Conservation (phyloP, 2,888 invertebrate species). For the Tethea ocularis region DNA sequence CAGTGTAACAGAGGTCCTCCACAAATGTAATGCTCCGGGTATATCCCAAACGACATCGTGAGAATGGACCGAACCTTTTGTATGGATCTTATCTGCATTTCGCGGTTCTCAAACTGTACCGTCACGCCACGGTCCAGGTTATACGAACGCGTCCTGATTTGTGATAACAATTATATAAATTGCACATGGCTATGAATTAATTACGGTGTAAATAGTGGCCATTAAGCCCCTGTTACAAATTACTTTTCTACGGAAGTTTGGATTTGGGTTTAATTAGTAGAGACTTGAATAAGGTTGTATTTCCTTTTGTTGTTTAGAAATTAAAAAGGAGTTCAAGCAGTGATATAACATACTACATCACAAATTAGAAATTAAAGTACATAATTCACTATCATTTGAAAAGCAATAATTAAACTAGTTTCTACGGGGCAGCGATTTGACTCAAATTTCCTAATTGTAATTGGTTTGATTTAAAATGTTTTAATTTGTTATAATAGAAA, state of each 20-base stretch:
- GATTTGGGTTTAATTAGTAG: not conserved
- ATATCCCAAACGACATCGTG: conserved; percentile 36
- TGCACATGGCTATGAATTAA: conserved; percentile 27
- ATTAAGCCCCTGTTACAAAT: conserved; percentile 22
- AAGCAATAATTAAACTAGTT: too few species aligned
- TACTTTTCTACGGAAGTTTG: conserved; percentile 23
- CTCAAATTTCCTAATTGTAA: too few species aligned
- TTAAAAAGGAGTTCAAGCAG: not conserved
- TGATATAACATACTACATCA: too few species aligned
- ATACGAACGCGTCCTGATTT: conserved; percentile 15
- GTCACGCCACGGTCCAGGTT: conserved; percentile 5
- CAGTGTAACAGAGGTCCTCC: not conserved
- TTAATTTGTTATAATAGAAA: too few species aligned
- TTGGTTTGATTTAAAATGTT: too few species aligned
- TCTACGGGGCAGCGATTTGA: too few species aligned
- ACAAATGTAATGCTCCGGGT: conserved; percentile 8
- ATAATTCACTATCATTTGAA: too few species aligned
- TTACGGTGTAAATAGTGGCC: conserved; percentile 31
- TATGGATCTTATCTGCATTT: conserved; percentile 51
- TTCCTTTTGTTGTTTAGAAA: not conserved
- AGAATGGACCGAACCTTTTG: conserved; percentile 42
- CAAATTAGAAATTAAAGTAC: too few species aligned
- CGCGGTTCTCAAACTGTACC: conserved; percentile 34
- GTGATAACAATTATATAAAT: conserved; percentile 15
- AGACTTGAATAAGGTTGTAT: not conserved